Conservation (phyloP, 2,888 invertebrate species). For the Yponomeuta cagnagella region DNA sequence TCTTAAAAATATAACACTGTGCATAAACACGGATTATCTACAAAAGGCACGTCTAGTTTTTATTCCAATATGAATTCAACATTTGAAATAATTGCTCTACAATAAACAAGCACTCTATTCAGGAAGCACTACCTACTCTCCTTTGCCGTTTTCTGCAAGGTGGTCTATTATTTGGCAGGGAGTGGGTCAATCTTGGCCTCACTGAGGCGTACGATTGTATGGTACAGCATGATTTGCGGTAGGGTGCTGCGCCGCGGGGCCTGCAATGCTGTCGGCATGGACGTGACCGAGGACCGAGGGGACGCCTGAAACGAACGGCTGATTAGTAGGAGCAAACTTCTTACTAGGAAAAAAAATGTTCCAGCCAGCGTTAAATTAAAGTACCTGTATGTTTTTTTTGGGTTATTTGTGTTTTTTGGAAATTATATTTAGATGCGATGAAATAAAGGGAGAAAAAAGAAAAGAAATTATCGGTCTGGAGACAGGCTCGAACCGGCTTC, state of each 20-base stretch:
- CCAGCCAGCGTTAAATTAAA: too few relatives aligned
- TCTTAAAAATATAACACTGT: too few relatives aligned
- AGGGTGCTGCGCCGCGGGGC: constrained; percentile 30
- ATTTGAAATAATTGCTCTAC: not conserved
- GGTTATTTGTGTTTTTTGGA: too few relatives aligned
- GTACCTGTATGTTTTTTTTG: too few relatives aligned
- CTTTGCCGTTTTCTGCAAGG: not conserved
- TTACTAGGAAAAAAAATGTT: too few relatives aligned
- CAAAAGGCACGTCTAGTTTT: too few relatives aligned
- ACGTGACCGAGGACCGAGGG: not conserved
- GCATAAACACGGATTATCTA: too few relatives aligned
- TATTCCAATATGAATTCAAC: too few relatives aligned
- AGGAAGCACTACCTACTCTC: not conserved
- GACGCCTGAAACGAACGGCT: not conserved
- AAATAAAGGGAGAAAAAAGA: too few relatives aligned
- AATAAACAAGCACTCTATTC: not conserved
- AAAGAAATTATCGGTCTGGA: too few relatives aligned
- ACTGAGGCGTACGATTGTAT: constrained; percentile 33
- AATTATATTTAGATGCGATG: too few relatives aligned
- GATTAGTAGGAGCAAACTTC: not conserved
- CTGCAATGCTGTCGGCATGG: not conserved
- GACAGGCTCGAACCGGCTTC: too few relatives aligned
- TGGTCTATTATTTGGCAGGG: not conserved
- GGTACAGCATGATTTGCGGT: constrained; percentile 39
- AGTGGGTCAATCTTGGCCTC: not conserved